phyloP scores from a whole-genome alignment of 2,113 vertebrate genomes.

The Castor canadensis region DNA sequence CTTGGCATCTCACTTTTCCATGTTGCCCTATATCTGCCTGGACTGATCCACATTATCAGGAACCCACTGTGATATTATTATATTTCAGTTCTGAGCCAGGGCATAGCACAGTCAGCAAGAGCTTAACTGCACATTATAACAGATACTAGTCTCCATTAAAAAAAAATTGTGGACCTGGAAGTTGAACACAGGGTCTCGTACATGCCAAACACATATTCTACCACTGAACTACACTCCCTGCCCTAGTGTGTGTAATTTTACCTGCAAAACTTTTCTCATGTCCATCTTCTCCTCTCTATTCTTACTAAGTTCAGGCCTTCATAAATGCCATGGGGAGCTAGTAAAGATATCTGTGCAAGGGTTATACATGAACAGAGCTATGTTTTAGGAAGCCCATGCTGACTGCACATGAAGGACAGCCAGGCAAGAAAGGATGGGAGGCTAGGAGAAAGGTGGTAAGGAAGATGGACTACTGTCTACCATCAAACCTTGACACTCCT shows the following conservation, averaged over 20 bases:
- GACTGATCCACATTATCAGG: not conserved
- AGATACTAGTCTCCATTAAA: not conserved
- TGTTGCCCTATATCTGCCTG: slow-evolving; percentile 57
- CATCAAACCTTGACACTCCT: not conserved
- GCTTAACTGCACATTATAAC: not conserved
- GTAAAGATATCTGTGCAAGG: slow-evolving; percentile 22
- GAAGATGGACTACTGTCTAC: not conserved
- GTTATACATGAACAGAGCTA: not conserved
- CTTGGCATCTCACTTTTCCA: slow-evolving; percentile 40
- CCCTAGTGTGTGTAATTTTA: not conserved
- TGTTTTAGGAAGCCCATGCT: not conserved
- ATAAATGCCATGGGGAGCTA: not conserved
- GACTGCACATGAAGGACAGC: not conserved
- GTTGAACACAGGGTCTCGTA: not conserved
- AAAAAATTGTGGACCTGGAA: not conserved
- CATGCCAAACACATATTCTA: not conserved
- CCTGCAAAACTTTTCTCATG: not conserved
- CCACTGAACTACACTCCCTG: not conserved
- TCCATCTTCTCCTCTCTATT: not conserved
- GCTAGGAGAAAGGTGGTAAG: not conserved
- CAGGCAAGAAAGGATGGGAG: slow-evolving; percentile 14
- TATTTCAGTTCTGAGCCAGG: slow-evolving; percentile 47
- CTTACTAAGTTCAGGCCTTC: slow-evolving; percentile 1
- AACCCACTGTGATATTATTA: slow-evolving; percentile 9
- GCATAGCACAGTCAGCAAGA: slow-evolving; percentile 40